phyloP scores from a whole-genome alignment of 2,113 vertebrate genomes.

The Prolemur simus region DNA sequence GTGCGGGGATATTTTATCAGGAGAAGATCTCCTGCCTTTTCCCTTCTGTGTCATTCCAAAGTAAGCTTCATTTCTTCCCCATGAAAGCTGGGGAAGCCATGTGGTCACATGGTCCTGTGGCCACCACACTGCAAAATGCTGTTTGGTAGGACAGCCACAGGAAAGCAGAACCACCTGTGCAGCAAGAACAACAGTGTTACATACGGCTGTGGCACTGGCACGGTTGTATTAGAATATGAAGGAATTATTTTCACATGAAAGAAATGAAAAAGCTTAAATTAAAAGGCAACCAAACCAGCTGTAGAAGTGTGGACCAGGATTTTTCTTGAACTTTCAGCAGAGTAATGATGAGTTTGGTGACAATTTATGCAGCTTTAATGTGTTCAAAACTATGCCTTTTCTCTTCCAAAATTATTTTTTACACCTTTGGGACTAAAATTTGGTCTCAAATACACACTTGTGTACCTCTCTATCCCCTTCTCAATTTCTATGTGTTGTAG shows the following conservation, averaged over 20 bases:
- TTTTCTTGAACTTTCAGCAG: slow-evolving; percentile 25
- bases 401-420: not conserved
- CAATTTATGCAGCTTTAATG: not conserved
- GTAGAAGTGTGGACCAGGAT: not conserved
- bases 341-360: not conserved
- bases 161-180: not conserved
- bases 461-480: not conserved
- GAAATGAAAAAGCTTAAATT: slow-evolving; percentile 7
- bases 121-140: not conserved
- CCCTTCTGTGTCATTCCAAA: not conserved
- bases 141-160: not conserved
- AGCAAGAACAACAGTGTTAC: not conserved
- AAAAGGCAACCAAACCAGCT: not conserved
- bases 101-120: not conserved
- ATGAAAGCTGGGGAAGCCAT: not conserved
- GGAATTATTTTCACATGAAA: slow-evolving; percentile 19
- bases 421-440: not conserved
- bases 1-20: not conserved
- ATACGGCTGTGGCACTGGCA: not conserved
- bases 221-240: not conserved
- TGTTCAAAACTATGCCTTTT: not conserved
- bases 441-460: not conserved
- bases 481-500: not conserved
- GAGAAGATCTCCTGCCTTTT: not conserved
- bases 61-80: not conserved